phyloP scores from a whole-genome alignment of 2,797 vertebrate species.

The Muscicapa comitata region DNA sequence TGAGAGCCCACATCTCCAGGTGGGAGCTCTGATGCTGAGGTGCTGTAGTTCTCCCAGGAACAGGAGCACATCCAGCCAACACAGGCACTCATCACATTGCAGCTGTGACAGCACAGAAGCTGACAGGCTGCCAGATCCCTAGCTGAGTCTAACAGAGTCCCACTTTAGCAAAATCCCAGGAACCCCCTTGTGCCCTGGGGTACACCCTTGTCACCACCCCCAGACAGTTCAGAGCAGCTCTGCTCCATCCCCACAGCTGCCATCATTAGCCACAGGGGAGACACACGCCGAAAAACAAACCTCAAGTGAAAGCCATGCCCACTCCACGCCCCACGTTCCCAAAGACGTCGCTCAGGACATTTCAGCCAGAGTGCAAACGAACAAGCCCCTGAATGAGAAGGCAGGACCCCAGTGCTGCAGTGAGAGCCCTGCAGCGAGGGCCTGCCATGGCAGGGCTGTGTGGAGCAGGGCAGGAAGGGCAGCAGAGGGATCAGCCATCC shows the following conservation, averaged over 20 bases:
- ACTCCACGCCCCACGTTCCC: not conserved
- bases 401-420: not conserved
- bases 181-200: not conserved
- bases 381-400: not conserved
- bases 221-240: not conserved
- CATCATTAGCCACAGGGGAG: not conserved
- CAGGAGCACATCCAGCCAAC: not conserved
- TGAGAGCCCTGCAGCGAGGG: not conserved
- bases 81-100: fast-evolving
- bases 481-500: fast-evolving
- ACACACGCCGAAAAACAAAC: not conserved
- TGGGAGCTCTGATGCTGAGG: not conserved
- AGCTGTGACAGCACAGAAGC: not conserved
- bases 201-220: not conserved
- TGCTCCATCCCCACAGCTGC: not conserved
- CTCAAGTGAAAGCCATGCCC: not conserved
- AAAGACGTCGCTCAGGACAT: not conserved
- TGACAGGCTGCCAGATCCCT: not conserved
- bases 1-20: not conserved
- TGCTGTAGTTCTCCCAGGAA: not conserved
- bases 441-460: fast-evolving
- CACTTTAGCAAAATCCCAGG: not conserved
- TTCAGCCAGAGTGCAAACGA: not conserved
- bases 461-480: not conserved
- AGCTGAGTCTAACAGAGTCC: not conserved